Percentiles rank a stretch among this genome's conserved stretches.
These are phyloP conservation scores for Hyla sarda DNA, from an alignment of 2,113 vertebrate genomes.

Conservation along the genomic window DNA sequence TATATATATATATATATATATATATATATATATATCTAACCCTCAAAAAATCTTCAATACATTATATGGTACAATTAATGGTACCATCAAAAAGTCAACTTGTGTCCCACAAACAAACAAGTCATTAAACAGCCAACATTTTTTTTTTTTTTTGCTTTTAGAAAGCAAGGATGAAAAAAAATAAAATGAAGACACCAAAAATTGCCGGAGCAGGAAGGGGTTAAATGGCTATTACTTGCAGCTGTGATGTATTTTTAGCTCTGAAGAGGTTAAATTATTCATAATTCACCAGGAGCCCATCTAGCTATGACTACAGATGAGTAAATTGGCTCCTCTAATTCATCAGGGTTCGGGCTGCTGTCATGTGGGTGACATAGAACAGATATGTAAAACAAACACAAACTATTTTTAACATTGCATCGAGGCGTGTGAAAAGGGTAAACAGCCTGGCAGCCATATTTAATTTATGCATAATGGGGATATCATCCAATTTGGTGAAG, in stretches of 20 bases:
- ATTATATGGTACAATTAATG: too few relatives aligned
- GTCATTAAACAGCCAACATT: too few relatives aligned
- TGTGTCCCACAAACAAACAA: too few relatives aligned
- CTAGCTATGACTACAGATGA: slow-evolving; percentile 37
- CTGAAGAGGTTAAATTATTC: slow-evolving; percentile 46
- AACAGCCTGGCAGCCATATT: slow-evolving; percentile 22
- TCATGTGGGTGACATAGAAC: slow-evolving; percentile 65
- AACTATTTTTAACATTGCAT: slow-evolving; percentile 62
- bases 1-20: too few relatives aligned
- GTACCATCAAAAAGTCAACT: too few relatives aligned
- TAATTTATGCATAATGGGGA: not conserved
- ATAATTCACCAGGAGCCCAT: slow-evolving; percentile 18
- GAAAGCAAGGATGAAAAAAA: too few relatives aligned
- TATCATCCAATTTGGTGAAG: not conserved
- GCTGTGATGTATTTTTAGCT: not conserved
- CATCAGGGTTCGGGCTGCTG: slow-evolving; percentile 71
- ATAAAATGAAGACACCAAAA: too few relatives aligned
- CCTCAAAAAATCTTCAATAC: too few relatives aligned
- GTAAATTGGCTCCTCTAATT: slow-evolving; percentile 59
- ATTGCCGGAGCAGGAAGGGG: too few relatives aligned
- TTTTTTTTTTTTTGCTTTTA: too few relatives aligned
- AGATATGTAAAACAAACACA: slow-evolving; percentile 67
- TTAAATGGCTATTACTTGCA: not conserved
- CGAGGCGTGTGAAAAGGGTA: not conserved
- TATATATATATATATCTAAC: too few relatives aligned